Base-by-base conservation (phyloP, 2,888 invertebrate genomes). In the Operophtera brumata region DNA sequence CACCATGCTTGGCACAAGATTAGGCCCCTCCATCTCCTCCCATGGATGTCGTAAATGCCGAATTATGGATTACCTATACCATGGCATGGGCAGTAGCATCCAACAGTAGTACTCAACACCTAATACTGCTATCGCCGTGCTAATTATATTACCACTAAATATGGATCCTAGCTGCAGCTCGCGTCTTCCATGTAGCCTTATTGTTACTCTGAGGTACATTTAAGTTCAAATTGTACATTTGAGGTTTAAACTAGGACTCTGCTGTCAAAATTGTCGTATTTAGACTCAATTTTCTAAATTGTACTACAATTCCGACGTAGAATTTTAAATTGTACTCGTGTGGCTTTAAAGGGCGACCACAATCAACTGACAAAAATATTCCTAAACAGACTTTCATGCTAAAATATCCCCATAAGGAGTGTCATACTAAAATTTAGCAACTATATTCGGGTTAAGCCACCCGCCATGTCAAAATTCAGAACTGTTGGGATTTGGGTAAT, bases 351-450 rank as follows among this genome's bases (percentile, higher is more conserved):
- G 20, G n/a, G 9, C 14, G 10, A 37, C 25, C 25, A 26, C 32
- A 44, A 25, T 11, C 6, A 55, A 47, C 55, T 46, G 49, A 46
- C 54, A 55, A 50, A 55, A 49, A n/a, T n/a, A n/a, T n/a, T 26
- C 6, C 26, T 2, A 8, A 8, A 26, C 1, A 0, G 26, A 26
- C 26, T 7, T 6, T 26, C 26, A 26, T 26, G 8, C 8, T 8
- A 26, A 26, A 26, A 30, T 20, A 50, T 49, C 26, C 8, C 47
- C 32, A 20, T 32, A 43, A 43, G 56, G 39, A 35, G 26, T 41
- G 48, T 43, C 37, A 39, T 44, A 54, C 44, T 48, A 35, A 48
- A 35, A 54, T 36, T 56, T 43, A 11, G 13, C 43, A 56, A 51
- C 50, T 45, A 51, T 36, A 46, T 30, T 47, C 30, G 51, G 43